Conservation (phyloP, 2,113 vertebrate genomes). For the Trochalopteron elliotii region DNA sequence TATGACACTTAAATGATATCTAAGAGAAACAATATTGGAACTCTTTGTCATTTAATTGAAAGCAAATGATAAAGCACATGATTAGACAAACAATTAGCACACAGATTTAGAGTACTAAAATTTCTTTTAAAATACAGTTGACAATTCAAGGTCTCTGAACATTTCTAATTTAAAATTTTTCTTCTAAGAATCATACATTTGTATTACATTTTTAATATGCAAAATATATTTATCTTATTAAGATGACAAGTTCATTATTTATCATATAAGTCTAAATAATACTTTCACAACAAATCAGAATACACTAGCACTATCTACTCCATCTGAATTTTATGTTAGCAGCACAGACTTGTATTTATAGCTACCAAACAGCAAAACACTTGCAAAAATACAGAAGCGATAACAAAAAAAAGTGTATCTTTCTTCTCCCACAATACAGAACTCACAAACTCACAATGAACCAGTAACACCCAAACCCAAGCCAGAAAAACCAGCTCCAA, state of each 20-base stretch:
- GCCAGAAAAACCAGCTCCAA: neutral
- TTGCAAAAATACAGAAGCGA: neutral
- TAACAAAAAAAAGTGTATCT: neutral
- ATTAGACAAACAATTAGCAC: too few relatives aligned
- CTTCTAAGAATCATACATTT: neutral
- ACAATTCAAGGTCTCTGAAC: neutral
- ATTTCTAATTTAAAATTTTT: neutral
- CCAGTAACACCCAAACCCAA: neutral
- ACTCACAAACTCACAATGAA: neutral
- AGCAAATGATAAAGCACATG: neutral
- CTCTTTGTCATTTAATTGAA: neutral
- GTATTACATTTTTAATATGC: neutral
- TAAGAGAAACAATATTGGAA: neutral
- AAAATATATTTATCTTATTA: neutral
- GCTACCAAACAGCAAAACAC: neutral
- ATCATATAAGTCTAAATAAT: neutral
- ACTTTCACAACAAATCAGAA: neutral
- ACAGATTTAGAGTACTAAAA: neutral
- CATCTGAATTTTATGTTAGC: neutral
- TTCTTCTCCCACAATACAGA: neutral
- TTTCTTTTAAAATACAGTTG: neutral
- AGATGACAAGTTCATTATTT: neutral
- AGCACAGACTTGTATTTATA: neutral
- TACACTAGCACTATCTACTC: neutral
- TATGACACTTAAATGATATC: neutral